These are phyloP conservation scores for Eptesicus fuscus DNA, from an alignment of 2,113 vertebrate species.

Conservation along the genomic window DNA sequence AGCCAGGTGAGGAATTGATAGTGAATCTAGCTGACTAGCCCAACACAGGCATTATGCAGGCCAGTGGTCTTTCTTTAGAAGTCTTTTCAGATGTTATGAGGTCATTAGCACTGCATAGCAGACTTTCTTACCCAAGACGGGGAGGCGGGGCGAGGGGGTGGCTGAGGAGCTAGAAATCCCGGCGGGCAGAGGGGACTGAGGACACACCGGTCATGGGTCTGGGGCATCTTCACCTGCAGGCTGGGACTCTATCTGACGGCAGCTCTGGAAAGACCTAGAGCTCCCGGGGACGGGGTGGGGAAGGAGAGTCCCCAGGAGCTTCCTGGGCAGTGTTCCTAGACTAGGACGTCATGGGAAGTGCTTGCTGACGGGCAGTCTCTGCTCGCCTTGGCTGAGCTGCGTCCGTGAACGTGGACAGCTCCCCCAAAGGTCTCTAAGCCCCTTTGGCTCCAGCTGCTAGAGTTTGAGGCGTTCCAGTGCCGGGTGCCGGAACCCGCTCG, in stretches of 20 bases:
- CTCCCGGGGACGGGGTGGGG: not conserved
- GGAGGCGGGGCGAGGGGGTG: no score
- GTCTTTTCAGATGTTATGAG: not conserved
- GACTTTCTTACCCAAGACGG: not conserved
- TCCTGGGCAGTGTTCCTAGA: not conserved
- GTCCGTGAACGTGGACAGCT: not conserved
- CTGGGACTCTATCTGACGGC: not conserved
- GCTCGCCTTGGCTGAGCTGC: not conserved
- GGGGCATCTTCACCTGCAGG: not conserved
- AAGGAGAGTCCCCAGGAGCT: not conserved
- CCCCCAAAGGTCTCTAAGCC: not conserved
- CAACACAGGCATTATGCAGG: not conserved
- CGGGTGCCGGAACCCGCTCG: no score
- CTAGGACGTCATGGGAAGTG: accelerated
- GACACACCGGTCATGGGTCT: not conserved
- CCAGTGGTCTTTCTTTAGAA: not conserved
- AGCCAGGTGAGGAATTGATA: not conserved
- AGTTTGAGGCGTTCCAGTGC: not conserved
- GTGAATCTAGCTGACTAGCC: not conserved
- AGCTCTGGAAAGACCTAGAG: not conserved
- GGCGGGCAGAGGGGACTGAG: not conserved
- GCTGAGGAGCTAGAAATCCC: not conserved
- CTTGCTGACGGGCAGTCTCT: not conserved
- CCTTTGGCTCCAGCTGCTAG: not conserved
- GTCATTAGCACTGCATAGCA: not conserved